These are phyloP conservation scores for Scalopus aquaticus DNA, from an alignment of 2,113 vertebrate species.

Conservation along the genomic window DNA sequence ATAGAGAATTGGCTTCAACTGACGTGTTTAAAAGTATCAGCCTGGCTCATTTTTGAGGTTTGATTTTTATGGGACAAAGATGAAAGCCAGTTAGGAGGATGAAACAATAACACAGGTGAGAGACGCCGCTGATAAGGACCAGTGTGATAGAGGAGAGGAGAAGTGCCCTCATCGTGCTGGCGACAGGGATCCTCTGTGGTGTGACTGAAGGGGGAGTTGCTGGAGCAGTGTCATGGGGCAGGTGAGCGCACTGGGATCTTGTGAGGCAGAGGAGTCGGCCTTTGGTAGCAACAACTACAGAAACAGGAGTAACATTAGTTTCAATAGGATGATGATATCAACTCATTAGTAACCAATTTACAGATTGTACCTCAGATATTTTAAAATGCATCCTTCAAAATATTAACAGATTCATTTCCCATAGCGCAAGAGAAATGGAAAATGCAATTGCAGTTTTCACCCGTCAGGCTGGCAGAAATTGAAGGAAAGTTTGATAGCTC, in stretches of 20 bases:
- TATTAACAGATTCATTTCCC: neutral
- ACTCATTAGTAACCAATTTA: neutral
- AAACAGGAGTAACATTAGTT: neutral
- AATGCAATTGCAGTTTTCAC: neutral
- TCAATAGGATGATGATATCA: neutral
- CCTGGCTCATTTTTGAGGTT: neutral
- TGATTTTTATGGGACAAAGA: neutral
- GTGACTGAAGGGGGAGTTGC: too few species aligned
- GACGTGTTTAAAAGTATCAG: conserved; percentile 4
- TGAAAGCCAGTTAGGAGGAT: neutral
- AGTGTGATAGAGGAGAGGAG: neutral
- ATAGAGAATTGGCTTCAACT: neutral
- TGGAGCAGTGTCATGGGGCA: neutral
- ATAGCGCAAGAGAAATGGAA: neutral
- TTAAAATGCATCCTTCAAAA: neutral
- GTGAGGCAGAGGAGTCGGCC: neutral
- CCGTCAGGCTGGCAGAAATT: neutral
- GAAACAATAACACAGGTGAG: neutral
- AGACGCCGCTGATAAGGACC: neutral
- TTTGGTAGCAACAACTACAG: neutral
- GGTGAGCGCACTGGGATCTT: too few species aligned
- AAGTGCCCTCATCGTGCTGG: neutral
- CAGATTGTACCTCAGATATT: neutral
- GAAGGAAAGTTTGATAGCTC: neutral
- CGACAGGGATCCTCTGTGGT: neutral